These are phyloP conservation scores for Pardosa pseudoannulata DNA, from an alignment of 2,888 invertebrate genomes.

Conservation along the genomic window DNA sequence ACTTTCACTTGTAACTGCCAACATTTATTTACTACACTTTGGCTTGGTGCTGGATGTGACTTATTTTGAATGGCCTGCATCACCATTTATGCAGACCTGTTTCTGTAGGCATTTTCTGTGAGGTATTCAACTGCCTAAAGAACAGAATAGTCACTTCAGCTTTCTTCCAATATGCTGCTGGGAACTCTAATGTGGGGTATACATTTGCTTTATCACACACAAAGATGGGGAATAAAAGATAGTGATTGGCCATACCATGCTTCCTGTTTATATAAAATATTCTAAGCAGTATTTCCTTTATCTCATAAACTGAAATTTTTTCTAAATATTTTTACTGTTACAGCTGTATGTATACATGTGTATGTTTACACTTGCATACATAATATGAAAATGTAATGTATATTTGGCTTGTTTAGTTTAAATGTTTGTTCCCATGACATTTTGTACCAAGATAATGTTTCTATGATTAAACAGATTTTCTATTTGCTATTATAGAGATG, in stretches of 20 bases:
- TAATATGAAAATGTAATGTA: background rate
- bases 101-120: slow-evolving; percentile 26
- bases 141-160: slow-evolving; percentile 64
- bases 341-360: background rate
- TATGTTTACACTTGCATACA: background rate
- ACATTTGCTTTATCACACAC: slow-evolving; percentile 3
- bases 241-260: slow-evolving; percentile 3
- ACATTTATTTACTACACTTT: slow-evolving; percentile 63
- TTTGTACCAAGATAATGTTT: slow-evolving; percentile 44
- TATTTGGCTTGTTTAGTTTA: slow-evolving; percentile 1
- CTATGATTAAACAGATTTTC: slow-evolving; percentile 25
- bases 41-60: slow-evolving; percentile 72
- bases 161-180: slow-evolving; percentile 70
- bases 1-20: slow-evolving; percentile 60
- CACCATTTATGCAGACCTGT: slow-evolving; percentile 31
- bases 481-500: slow-evolving; percentile 35
- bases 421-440: slow-evolving; percentile 45
- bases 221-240: background rate
- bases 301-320: slow-evolving; percentile 18
- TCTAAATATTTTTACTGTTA: slow-evolving; percentile 19
- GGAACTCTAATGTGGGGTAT: slow-evolving; percentile 51
- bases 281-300: background rate
- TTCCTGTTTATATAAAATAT: slow-evolving; percentile 20
- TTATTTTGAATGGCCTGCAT: slow-evolving; percentile 57
- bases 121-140: slow-evolving; percentile 39